Percentiles rank a stretch among this genome's conserved stretches.
These are phyloP conservation scores for Acyrthosiphon pisum DNA, from an alignment of 1,140 invertebrate genomes.

Conservation along the genomic window DNA sequence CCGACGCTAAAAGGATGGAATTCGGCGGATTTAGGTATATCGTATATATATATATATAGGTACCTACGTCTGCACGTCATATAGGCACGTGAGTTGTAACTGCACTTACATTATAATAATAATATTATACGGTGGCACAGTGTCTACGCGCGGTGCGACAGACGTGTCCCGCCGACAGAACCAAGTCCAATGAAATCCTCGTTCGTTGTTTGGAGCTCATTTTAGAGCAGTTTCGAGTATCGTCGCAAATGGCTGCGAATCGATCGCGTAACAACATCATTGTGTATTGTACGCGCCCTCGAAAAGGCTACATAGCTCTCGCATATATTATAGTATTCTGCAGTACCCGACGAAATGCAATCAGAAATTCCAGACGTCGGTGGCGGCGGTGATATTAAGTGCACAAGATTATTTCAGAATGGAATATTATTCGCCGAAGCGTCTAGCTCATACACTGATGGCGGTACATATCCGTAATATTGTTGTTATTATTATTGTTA, in stretches of 20 bases:
- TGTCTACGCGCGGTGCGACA: not conserved
- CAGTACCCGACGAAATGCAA: not conserved
- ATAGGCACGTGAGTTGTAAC: not conserved
- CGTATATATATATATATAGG: not conserved
- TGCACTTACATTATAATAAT: not conserved
- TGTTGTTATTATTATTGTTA: not conserved
- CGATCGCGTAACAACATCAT: not conserved
- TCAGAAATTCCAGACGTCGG: not conserved
- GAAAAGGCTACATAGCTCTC: not conserved
- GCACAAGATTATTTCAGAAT: not conserved
- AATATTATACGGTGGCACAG: not conserved
- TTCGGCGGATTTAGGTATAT: not conserved
- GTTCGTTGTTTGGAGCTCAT: not conserved
- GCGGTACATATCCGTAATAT: not conserved
- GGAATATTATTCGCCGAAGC: not conserved
- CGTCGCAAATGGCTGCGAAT: not conserved
- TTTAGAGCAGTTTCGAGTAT: no score
- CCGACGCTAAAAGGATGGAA: not conserved
- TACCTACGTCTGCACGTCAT: not conserved
- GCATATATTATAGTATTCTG: not conserved
- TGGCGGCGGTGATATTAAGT: no score
- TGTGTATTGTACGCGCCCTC: not conserved
- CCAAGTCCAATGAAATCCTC: not conserved
- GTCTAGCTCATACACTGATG: not conserved
- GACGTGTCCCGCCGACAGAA: not conserved